Base-by-base conservation (phyloP, 2,113 vertebrate species). In the Urocitellus parryii region DNA sequence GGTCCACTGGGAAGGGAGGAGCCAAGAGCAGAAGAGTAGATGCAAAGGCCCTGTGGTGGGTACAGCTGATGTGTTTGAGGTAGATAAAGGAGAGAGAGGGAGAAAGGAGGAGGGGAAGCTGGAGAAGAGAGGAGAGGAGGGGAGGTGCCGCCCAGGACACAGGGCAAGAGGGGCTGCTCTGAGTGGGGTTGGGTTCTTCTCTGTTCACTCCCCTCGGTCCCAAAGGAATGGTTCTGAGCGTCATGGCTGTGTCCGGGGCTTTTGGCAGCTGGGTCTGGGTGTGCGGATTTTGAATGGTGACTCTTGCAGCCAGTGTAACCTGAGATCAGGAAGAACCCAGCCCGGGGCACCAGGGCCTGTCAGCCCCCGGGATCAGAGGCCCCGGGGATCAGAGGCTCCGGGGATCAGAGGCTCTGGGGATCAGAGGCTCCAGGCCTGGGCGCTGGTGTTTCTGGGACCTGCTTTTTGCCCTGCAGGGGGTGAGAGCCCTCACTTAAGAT, bases 391-490 rank as follows among this genome's bases (percentile, higher is more conserved):
- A 14, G 37, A 45, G n/a, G 5, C 29, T 70, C 6, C 42, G 2
- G 39, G n/a, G n/a, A n/a, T n/a, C n/a, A n/a, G n/a, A n/a, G n/a
- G n/a, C n/a, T n/a, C n/a, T n/a, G n/a, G n/a, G n/a, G n/a, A n/a
- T 9, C 7, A 14, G 37, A 45, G n/a, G 5, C 29, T 70, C 6
- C 39, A 17, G 45, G 2, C 53, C 42, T 24, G 37, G n/a, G 65
- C 29, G 4, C 0, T 56, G 65, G 27, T 24, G 1, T 9, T 22
- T 27, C 9, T 1, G 0, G 9, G 3, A 51, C 16, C 29, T 4
- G 5, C 29, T 61, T n/a, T 1, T 10, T 92, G 68, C 34, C 1
- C 5, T 12, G 5, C 32, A 63, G 18, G 3, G 5, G 14, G 12
- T 12, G 14, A 73, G 48, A 53, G 48, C 32, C 6, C 0, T 4